Conservation (phyloP, 2,888 invertebrate genomes). For the Biston betularia region DNA sequence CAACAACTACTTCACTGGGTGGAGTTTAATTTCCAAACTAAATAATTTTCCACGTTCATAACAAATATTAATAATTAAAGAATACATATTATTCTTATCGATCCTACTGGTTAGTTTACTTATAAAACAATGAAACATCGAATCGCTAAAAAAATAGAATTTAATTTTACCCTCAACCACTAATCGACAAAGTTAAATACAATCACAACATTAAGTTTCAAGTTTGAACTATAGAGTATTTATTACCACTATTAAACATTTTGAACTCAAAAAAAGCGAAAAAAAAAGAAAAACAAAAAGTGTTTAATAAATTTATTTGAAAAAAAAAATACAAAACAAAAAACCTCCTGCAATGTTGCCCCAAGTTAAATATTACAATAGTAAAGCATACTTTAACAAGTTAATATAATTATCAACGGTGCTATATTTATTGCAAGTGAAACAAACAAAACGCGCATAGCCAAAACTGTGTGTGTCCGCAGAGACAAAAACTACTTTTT, state of each 20-base stretch:
- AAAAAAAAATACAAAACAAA: conserved; percentile 78
- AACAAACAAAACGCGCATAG: conserved; percentile 51
- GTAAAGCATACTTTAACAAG: conserved; percentile 73
- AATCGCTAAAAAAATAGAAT: conserved; percentile 77
- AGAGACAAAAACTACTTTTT: background rate
- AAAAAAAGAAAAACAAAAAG: conserved; percentile 56
- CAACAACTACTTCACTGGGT: too few species aligned
- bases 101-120: too few species aligned
- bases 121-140: conserved; percentile 56
- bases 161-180: conserved; percentile 72
- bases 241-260: background rate
- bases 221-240: conserved; percentile 42
- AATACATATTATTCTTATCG: too few species aligned
- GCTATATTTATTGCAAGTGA: conserved; percentile 56
- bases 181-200: conserved; percentile 64
- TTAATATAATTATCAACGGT: conserved; percentile 60
- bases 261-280: too few species aligned
- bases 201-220: conserved; percentile 74
- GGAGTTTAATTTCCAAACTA: too few species aligned
- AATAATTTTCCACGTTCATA: too few species aligned
- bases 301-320: conserved; percentile 83
- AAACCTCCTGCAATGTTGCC: conserved; percentile 72
- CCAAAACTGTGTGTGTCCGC: background rate
- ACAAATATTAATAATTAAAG: too few species aligned
- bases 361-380: conserved; percentile 71